Base-by-base conservation (phyloP, 2,888 invertebrate genomes). In the Sarcophaga rosellei region DNA sequence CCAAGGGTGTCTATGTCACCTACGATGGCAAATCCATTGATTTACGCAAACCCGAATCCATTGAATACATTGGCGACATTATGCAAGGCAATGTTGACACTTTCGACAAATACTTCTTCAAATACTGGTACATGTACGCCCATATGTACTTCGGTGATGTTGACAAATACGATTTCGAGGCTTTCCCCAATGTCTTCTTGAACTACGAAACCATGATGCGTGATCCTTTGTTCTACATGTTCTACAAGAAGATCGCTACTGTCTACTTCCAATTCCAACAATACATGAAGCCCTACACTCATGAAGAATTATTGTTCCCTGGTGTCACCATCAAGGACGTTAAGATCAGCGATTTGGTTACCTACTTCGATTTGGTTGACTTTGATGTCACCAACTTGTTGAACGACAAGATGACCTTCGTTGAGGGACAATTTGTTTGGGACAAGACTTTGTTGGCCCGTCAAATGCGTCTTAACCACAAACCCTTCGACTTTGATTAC, bases 151-250 rank as follows among this genome's bases (percentile, higher is more conserved):
- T 91, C 63, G 90, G 89, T 72, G 92, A 91, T 61, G 85, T 88
- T 68, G 86, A 88, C 88, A 73, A 87, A 81, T 94, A 87, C 20
- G 89, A 91, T 66, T 76, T 25, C 63, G 88, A 90, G 74, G 90
- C 91, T n/a, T 89, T 88, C 88, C 90, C 81, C 45, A 17, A 76
- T 5, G 15, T 81, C 20, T 81, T 75, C 69, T 69, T 81, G 63
- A 81, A 93, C 89, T 95, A 94, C 89, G 94, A 95, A 90, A 96
- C 96, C 6, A 95, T 95, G 89, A 94, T 96, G 87, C 95, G 96
- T 88, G 96, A 97, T 90, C 96, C 96, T 11, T 94, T 95, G 65
- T 96, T 95, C 94, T 97, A 95, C 92, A 94, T 95, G 89, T 93
- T 96, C 77, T 95, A 95, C 91, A 95, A 95, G 91, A 94, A 94